A percentile compares a stretch with the other conserved stretches of the same genome.
Evolutionary conservation across 2,113 vertebrate genomes (phyloP).

Genomic region (Chrysochloris asiatica): DNA sequence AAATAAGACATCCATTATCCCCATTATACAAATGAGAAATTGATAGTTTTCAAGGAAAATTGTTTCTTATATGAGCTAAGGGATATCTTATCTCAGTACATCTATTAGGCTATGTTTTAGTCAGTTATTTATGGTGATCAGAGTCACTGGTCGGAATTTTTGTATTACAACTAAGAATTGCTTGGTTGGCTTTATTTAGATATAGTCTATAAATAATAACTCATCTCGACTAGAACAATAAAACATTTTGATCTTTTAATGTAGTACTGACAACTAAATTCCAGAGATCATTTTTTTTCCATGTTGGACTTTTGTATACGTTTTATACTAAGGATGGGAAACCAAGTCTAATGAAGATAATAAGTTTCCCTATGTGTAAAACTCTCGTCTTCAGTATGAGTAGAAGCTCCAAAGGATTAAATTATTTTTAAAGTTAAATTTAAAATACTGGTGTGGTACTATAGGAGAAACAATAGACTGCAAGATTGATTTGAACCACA

Average conservation of each 20-base stretch:
- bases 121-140: background rate
- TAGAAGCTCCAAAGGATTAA: background rate
- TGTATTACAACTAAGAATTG: background rate
- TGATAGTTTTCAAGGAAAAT: background rate
- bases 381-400: background rate
- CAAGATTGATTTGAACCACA: no score
- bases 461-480: no score
- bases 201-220: background rate
- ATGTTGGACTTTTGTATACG: background rate
- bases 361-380: no score
- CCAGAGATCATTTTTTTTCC: background rate
- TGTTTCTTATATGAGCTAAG: background rate
- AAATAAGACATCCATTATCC: background rate
- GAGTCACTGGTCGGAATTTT: background rate
- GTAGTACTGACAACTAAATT: constrained; percentile 31
- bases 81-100: background rate
- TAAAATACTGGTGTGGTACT: no score
- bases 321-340: constrained; percentile 14
- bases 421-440: background rate
- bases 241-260: background rate
- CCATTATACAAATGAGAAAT: background rate
- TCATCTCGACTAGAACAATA: background rate
- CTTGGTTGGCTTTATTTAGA: constrained; percentile 23
- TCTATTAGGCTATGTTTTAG: background rate
- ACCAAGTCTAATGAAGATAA: background rate